Evolutionary conservation across 2,113 vertebrate genomes (phyloP), one percentile per base, ranked within the genome.

Genomic region (Aegithalos caudatus): DNA sequence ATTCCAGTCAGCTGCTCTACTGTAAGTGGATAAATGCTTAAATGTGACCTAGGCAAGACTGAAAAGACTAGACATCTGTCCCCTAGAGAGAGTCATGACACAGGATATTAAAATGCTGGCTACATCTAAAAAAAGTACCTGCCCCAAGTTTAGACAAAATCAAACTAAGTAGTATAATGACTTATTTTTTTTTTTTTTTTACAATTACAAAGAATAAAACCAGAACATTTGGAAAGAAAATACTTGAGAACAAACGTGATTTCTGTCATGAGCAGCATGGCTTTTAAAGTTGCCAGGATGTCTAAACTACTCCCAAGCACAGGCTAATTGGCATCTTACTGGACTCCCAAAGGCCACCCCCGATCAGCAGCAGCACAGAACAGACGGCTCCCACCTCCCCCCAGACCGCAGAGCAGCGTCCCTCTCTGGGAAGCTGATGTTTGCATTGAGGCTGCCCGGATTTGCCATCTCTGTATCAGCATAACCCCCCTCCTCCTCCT

Each of bases 401-500:
- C 11, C 57, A 53, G 35, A 14, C 16, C 4, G 4, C 0, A 2
- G 57, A 29, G 54, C 72, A 61, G 44, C 3, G 38, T 25, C 31
- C 79, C 53, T 25, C 56, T 28, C 45, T 4, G 23, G 51, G 42
- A 24, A 42, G 35, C 23, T 58, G 65, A 11, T 40, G 56, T 61
- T 53, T 51, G 56, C 40, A 35, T 1, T 40, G 50, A 66, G 47
- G 6, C 50, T 51, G 38, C 65, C 73, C 9, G 33, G 51, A 62
- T 81, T 73, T 77, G 37, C 42, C 37, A 27, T 4, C 58, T 40
- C 29, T 64, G 6, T 50, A 42, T 42, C 38, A 19, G 56, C 87
- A 51, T 0, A 0, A 0, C 6, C 9, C 1, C 31, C 60, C 29
- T 67, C 57, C 33, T 44, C 64, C 33, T 65, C 44, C 51, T 10